Conservation (phyloP, 2,797 vertebrate species). For the Alca torda region DNA sequence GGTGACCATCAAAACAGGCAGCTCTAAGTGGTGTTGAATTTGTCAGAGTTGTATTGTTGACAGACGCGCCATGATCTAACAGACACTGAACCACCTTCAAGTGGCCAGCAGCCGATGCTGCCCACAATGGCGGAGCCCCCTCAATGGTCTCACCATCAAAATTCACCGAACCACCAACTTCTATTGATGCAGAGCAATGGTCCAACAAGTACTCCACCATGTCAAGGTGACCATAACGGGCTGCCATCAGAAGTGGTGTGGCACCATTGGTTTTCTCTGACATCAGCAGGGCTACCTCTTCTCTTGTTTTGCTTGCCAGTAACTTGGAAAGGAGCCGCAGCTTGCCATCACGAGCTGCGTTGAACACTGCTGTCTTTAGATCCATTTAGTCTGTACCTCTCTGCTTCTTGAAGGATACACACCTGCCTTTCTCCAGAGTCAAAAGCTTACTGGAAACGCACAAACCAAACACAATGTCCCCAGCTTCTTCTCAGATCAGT, state of each 20-base stretch:
- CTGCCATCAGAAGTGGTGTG: slow-evolving; percentile 92
- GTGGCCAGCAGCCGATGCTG: slow-evolving; percentile 94
- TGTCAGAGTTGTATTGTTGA: slow-evolving; percentile 97
- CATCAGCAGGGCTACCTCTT: slow-evolving; percentile 89
- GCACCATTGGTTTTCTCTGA: slow-evolving; percentile 96
- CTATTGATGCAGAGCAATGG: slow-evolving; percentile 91
- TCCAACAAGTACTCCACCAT: slow-evolving; percentile 95
- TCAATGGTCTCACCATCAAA: slow-evolving; percentile 98
- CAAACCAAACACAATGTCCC: neutral
- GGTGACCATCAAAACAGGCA: slow-evolving; percentile 96
- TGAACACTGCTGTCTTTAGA: slow-evolving; percentile 97
- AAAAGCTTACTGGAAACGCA: no score
- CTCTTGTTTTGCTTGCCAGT: slow-evolving; percentile 92
- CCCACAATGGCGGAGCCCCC: slow-evolving; percentile 95
- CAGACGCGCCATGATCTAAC: slow-evolving; percentile 92
- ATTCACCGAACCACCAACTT: slow-evolving; percentile 94
- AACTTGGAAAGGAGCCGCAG: slow-evolving; percentile 94
- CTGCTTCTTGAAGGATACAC: neutral
- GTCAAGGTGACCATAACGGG: slow-evolving; percentile 94
- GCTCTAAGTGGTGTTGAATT: slow-evolving; percentile 95
- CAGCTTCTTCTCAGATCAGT: neutral
- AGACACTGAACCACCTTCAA: slow-evolving; percentile 95
- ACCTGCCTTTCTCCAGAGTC: slow-evolving; percentile 8
- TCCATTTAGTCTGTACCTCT: slow-evolving; percentile 84
- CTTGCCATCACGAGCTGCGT: slow-evolving; percentile 96